Base-by-base conservation (phyloP, 2,797 vertebrate species). In the Columba guinea region DNA sequence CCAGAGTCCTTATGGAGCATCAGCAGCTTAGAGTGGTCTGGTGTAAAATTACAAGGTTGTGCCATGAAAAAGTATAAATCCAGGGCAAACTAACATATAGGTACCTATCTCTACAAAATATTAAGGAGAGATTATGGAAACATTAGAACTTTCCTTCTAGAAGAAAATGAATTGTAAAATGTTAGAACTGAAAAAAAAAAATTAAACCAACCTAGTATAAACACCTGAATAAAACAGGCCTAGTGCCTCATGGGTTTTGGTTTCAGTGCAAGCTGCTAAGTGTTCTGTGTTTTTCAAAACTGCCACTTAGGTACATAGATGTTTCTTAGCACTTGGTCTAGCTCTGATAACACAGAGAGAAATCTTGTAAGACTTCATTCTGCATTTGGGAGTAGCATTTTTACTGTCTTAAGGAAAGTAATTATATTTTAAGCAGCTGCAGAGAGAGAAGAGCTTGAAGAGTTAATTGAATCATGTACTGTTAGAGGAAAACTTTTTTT, bases 381-480 rank as follows among this genome's bases (percentile, higher is more conserved):
- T 84, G 69, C 41, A 30, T 71, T 78, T 84, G 26, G 59, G 48
- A 56, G 27, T 41, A 73, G 51, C 1, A 44, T 69, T 95, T 93
- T 90, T 84, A 75, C 39, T 63, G 51, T 65, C n/a, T 65, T 81
- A 30, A 9, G 27, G 44, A 90, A 90, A 91, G 69, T 35, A 71
- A 78, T 87, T 83, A 7, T 69, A 52, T 82, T 84, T 84, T 79
- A 65, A 86, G 76, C 59, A 91, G 32, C 55, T 86, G 51, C 34
- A 65, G 81, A 64, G 79, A 59, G 37, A 68, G 65, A 91, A 77
- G 69, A 75, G 22, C 46, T 84, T 67, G 63, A 95, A 95, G 84
- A 86, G 55, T 91, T 94, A 91, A 90, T 79, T 65, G 37, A 88
- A 86, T 90, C 64, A 46, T 34, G 37, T 63, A 35, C 44, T 76